These are phyloP conservation scores for Corydoras maculifer DNA, from an alignment of 2,113 vertebrate genomes.

Conservation along the genomic window DNA sequence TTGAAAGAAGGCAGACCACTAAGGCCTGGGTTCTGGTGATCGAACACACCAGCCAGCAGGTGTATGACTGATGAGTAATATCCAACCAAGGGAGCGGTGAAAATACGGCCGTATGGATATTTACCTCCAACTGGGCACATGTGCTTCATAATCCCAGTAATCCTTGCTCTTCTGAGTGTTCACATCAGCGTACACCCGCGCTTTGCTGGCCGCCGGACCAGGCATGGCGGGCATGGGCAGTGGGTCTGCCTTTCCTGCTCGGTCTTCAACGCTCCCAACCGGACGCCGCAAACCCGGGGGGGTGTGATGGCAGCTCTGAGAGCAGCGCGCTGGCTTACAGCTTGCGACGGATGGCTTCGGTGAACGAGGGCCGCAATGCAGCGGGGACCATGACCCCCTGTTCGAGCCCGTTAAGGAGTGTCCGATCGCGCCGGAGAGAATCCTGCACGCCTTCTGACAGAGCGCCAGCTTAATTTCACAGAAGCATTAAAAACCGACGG, in stretches of 20 bases:
- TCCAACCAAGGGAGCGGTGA: too few species aligned
- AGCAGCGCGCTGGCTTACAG: conserved; percentile 38
- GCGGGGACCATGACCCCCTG: conserved; percentile 39
- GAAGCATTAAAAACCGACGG: too few species aligned
- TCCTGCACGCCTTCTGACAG: conserved; percentile 51
- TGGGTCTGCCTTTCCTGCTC: conserved; percentile 51
- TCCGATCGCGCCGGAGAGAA: conserved; percentile 51
- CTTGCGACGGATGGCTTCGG: conserved; percentile 36
- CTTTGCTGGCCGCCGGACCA: conserved; percentile 88
- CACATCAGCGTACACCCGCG: conserved; percentile 93
- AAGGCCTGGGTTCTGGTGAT: too few species aligned
- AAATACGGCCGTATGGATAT: conserved; percentile 20
- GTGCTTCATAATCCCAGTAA: conserved; percentile 95
- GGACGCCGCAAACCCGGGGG: conserved; percentile 51
- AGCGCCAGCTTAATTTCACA: conserved; percentile 55
- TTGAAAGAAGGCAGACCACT: too few species aligned
- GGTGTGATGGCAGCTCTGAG: conserved; percentile 38
- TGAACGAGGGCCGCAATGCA: conserved; percentile 38
- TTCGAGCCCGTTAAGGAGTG: conserved; percentile 50
- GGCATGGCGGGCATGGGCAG: conserved; percentile 78
- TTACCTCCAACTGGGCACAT: conserved; percentile 95
- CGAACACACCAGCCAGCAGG: too few species aligned
- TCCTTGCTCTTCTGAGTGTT: conserved; percentile 94
- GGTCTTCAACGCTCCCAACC: conserved; percentile 49
- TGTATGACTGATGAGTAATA: too few species aligned